A percentile compares a stretch with the other conserved stretches of the same genome.
These are phyloP conservation scores for Sorex maritimensis DNA, from an alignment of 2,797 vertebrate genomes.

Conservation along the genomic window DNA sequence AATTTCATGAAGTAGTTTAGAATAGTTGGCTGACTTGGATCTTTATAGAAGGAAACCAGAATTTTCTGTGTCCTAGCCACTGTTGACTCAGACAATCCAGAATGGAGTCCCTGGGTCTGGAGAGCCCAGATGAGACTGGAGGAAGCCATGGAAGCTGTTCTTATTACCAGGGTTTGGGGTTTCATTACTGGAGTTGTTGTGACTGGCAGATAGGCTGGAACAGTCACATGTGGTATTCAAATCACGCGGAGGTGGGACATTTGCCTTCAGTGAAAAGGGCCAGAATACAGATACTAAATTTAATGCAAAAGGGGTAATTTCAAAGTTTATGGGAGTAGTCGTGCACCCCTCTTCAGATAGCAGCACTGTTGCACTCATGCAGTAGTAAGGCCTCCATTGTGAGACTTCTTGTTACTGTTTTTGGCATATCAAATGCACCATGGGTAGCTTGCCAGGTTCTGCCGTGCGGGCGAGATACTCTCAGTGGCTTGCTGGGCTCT, in stretches of 20 bases:
- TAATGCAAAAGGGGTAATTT: neutral
- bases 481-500: too few species aligned
- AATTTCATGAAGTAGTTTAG: conserved; percentile 23
- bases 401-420: too few species aligned
- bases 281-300: conserved; percentile 6
- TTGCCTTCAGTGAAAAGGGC: conserved; percentile 25
- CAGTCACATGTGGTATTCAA: conserved; percentile 69
- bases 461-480: too few species aligned
- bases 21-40: conserved; percentile 36
- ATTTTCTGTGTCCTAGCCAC: neutral
- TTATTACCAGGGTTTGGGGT: conserved; percentile 56
- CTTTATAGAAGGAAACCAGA: conserved; percentile 54
- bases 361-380: too few species aligned
- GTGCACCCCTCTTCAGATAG: neutral
- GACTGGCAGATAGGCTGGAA: conserved; percentile 68
- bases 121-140: conserved; percentile 24
- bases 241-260: conserved; percentile 67
- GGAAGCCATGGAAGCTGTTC: conserved; percentile 36
- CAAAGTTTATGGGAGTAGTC: neutral
- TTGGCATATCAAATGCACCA: too few species aligned
- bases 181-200: conserved; percentile 66
- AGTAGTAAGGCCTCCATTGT: too few species aligned
- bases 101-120: conserved; percentile 10
- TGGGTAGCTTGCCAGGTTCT: too few species aligned
- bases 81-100: conserved; percentile 46